phyloP scores from a whole-genome alignment of 2,113 vertebrate genomes.

The Columba livia region DNA sequence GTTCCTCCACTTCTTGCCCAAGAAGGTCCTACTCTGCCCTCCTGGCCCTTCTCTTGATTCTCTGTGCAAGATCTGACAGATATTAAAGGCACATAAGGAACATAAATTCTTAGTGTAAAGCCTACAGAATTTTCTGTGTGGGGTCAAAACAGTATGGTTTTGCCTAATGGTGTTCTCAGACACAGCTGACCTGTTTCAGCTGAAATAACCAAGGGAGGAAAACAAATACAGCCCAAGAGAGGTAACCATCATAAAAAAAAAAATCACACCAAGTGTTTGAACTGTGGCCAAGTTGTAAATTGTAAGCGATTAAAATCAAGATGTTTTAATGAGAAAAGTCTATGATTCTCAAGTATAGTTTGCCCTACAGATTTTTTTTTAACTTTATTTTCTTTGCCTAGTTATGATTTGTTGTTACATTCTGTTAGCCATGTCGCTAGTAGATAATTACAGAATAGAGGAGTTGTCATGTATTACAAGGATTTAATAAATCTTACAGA shows the following conservation, averaged over 20 bases:
- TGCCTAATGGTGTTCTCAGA: neutral
- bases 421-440: neutral
- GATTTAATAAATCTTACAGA: neutral
- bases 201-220: neutral
- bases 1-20: neutral
- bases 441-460: neutral
- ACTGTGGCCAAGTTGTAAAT: neutral
- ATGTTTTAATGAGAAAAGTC: neutral
- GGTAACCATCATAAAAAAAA: neutral
- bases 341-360: neutral
- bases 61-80: neutral
- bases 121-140: neutral
- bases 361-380: neutral
- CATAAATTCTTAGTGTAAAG: neutral
- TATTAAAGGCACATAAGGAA: neutral
- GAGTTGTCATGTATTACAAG: constrained; percentile 5
- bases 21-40: neutral
- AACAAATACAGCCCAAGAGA: neutral
- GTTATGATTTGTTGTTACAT: neutral
- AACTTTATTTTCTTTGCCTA: neutral
- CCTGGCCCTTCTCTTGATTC: neutral
- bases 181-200: neutral
- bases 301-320: neutral
- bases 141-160: neutral
- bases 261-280: neutral